Base-by-base conservation (phyloP, 2,113 vertebrate genomes). In the Gymnorhina tibicen region DNA sequence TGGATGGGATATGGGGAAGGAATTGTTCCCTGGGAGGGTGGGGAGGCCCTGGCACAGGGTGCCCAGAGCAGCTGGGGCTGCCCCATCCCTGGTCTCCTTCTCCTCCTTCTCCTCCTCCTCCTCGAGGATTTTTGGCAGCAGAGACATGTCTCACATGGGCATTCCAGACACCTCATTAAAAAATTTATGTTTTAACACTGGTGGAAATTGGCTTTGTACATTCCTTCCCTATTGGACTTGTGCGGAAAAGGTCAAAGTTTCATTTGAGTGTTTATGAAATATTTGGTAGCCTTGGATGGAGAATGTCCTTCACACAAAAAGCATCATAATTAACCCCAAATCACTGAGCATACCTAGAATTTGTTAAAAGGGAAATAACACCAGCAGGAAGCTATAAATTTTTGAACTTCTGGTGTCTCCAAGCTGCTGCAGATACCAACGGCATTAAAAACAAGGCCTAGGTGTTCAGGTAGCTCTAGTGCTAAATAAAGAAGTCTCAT, bases 121-220 rank as follows among this genome's bases (percentile, higher is more conserved):
- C 11, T 6, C 30, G 23, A 24, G 35, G 32, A 10, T 8, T 50
- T 49, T 11, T 52, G 56, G 8, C 70, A 58, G 76, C 72, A 76
- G 28, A 26, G 35, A 35, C 7, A 1, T 1, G 7, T 47, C 49
- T 16, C 52, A 2, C 6, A 3, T 1, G 4, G 18, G 6, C 68
- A 8, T 3, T 33, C 42, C 50, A 44, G 47, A 9, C 33, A 22
- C 7, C 11, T 58, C 64, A 4, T 35, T 35, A 41, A 42, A 52
- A 44, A 41, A 44, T 33, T 16, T 6, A 26, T 33, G 20, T 3
- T 75, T 21, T 3, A 26, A 16, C 18, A 6, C n/a, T 1, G 30
- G 13, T 16, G 69, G 75, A 63, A 79, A 21, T 3, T 3, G 3
- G 24, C 53, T 30, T 28, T 58, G 37, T 2, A 3, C 42, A 3